Conservation (phyloP, 2,113 vertebrate species). For the cattle (Bos taurus) region ARS-UCD2.0 NC_037333.1:82683501-82684000, state of each 20-base stretch:
- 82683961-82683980: background rate
- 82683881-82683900: background rate
- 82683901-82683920: background rate
- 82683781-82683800: background rate
- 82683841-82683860: background rate
- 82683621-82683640: background rate
- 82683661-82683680: background rate
- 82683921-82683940: background rate
- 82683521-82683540: background rate
- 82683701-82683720: background rate
- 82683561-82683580: background rate
- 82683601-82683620: background rate
- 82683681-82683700: background rate
- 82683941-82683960: background rate
- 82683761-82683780: background rate
- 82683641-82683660: background rate
- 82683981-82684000: background rate
- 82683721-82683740: background rate
- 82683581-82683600: background rate
- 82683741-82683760: background rate
- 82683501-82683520: background rate
- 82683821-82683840: fast-evolving
- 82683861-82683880: background rate
- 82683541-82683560: background rate
- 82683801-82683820: background rate